Evolutionary conservation across 2,113 vertebrate genomes (phyloP), one percentile per base, ranked within the genome.

Genomic region (Xiphophorus hellerii): DNA sequence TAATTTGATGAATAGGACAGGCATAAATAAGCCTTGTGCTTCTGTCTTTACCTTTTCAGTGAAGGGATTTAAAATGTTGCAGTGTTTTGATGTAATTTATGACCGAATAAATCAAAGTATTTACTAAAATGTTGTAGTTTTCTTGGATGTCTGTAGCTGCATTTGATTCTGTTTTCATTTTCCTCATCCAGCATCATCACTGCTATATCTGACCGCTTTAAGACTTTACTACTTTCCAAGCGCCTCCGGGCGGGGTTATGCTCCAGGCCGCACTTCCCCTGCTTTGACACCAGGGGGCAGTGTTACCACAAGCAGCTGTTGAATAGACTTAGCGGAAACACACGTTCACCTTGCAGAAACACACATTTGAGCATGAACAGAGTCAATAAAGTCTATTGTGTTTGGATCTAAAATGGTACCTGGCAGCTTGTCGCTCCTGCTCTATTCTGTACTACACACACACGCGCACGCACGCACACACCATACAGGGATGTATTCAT

Each of bases 201-300:
- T 58, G 60, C 35, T 35, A 1, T 1, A 8, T 67, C 62, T 29
- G 54, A 25, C 60, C 31, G 29, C 61, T 29, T 35, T 31, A 39
- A 76, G 74, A 27, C 76, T 27, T 79, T 30, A 64, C 42, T 39
- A n/a, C 0, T 7, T 6, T 11, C 62, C 29, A 71, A 27, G 51
- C 9, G 25, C 62, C 76, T 81, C 74, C 4, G 67, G 81, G 69
- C 2, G 77, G 44, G 2, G 28, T 10, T 48, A 20, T 1, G n/a
- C 29, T 65, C 27, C 13, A 27, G 0, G 0, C 27, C 62, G 84
- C 71, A 79, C 54, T 75, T 64, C 48, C 48, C 13, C 5, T 10
- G 0, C 2, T 48, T 0, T 1, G 42, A 77, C 90, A 89, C 84
- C n/a, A 0, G 87, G 84, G 76, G 87, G 78, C 84, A 89, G 82